Base-by-base conservation (phyloP, 2,113 vertebrate species). In the Rutilus rutilus region DNA sequence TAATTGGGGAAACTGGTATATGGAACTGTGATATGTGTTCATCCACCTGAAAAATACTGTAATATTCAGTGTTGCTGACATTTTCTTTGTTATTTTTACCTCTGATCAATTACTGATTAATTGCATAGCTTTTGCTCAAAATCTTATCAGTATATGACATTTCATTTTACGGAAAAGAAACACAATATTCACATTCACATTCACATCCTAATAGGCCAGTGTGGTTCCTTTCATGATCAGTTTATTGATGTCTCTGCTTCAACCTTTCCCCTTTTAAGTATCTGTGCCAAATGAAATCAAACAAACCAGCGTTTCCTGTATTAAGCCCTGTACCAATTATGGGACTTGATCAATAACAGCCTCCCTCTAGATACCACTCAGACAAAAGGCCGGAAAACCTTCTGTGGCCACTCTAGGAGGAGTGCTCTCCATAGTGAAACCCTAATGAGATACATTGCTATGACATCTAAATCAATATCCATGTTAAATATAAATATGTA, bases 401-500 rank as follows among this genome's bases (percentile, higher is more conserved):
- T 80, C 33, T 75, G 62, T 73, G 52, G 47, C 81, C 81, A 83
- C 81, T 73, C 81, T 73, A 73, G 50, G 30, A 73, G 81, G 47
- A 82, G 47, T 82, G 78, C 67, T 75, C 23, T 82, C 59, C 69
- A 75, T 39, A 65, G 65, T 39, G 27, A 54, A 57, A 78, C 62
- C 65, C 81, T 78, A 42, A 77, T 79, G 80, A 86, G 84, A 85
- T 67, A 62, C 57, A 74, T 78, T n/a, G 57, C 57, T 50, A 47
- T 78, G 80, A 88, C 75, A 86, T 83, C 64, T 14, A 52, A 86
- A 88, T 87, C 88, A 85, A 85, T 89, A 85, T 57, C 57, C 33
- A 81, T 80, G 78, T 81, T 89, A 87, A 89, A 89, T 87, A 87
- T 80, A 85, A 85, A 88, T 86, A 86, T 82, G 78, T 82, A 82